phyloP scores from a whole-genome alignment of 1,140 invertebrate genomes.

The Paralvinella palmiformis region DNA sequence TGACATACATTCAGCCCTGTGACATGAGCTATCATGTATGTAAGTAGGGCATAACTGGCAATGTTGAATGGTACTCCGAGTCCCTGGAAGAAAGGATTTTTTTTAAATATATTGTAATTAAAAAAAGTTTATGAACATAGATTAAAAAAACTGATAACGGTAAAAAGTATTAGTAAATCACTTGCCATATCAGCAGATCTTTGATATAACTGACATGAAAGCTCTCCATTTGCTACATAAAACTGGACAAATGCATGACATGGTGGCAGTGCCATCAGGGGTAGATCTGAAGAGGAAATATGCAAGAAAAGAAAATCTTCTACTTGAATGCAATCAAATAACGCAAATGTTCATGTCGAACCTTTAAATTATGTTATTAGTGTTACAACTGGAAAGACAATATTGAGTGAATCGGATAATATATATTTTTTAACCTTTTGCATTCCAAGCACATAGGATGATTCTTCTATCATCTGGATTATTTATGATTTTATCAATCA shows the following conservation, averaged over 20 bases:
- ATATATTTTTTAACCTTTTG: slow-evolving; percentile 38
- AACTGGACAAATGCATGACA: slow-evolving; percentile 96
- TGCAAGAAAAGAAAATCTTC: no score
- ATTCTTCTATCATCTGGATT: slow-evolving; percentile 81
- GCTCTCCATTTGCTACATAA: slow-evolving; percentile 73
- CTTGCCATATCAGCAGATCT: slow-evolving; percentile 87
- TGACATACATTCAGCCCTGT: slow-evolving; percentile 68
- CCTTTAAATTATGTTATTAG: no score
- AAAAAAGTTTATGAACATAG: neutral
- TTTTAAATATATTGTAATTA: no score
- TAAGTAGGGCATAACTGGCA: slow-evolving; percentile 91
- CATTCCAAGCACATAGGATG: slow-evolving; percentile 95
- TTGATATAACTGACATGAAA: slow-evolving; percentile 92
- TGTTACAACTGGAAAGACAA: neutral
- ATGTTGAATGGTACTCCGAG: slow-evolving; percentile 98
- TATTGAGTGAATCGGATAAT: neutral
- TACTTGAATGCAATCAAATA: no score
- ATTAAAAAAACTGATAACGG: neutral
- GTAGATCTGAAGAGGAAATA: slow-evolving; percentile 63
- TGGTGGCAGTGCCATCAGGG: slow-evolving; percentile 91
- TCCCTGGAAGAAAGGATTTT: slow-evolving; percentile 64
- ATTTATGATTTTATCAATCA: slow-evolving; percentile 68
- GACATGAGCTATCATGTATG: slow-evolving; percentile 93
- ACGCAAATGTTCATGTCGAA: no score
- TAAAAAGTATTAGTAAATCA: slow-evolving; percentile 2